phyloP scores from a whole-genome alignment of 2,113 vertebrate genomes.

The Tragelaphus strepsiceros region DNA sequence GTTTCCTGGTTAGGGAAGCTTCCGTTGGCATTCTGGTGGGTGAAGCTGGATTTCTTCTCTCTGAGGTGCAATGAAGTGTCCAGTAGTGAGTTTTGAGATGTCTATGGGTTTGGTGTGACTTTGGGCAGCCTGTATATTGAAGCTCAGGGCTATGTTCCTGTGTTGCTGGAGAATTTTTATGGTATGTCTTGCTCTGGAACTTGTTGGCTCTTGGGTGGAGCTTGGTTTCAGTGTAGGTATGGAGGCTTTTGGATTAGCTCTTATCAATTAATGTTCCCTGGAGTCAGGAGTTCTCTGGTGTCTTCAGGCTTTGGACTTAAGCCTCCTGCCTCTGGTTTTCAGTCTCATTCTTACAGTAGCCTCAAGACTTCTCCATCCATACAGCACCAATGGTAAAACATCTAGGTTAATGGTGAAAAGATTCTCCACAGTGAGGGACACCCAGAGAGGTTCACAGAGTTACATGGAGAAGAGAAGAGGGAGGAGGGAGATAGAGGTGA shows the following conservation, averaged over 20 bases:
- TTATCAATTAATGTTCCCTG: not conserved
- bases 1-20: not conserved
- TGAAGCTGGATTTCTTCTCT: not conserved
- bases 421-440: not conserved
- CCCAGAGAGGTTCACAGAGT: not conserved
- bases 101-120: not conserved
- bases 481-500: not conserved
- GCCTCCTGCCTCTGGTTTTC: not conserved
- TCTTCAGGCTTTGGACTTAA: not conserved
- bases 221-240: not conserved
- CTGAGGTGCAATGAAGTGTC: not conserved
- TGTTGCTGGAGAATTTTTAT: not conserved
- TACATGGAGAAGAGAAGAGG: not conserved
- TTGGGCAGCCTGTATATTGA: not conserved
- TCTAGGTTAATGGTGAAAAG: not conserved
- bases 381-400: not conserved
- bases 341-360: not conserved
- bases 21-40: not conserved
- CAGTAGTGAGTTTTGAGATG: not conserved
- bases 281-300: not conserved
- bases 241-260: not conserved
- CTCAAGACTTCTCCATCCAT: not conserved
- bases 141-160: not conserved
- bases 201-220: not conserved
- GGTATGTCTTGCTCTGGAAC: not conserved